Conservation (phyloP, 2,797 vertebrate species). For the Taenioides sp. region DNA sequence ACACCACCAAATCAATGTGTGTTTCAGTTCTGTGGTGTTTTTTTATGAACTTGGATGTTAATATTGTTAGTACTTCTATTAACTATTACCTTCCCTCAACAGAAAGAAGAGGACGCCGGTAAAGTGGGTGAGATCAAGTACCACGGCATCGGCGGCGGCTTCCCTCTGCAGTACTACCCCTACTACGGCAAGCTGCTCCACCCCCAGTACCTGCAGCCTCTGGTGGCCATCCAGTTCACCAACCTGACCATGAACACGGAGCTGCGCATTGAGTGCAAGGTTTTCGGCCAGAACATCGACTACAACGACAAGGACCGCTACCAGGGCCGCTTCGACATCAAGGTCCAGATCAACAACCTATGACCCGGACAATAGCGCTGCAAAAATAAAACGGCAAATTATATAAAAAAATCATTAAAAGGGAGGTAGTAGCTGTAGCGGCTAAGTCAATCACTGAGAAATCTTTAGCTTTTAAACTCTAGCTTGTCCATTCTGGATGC, state of each 20-base stretch:
- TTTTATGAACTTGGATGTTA: too few species aligned
- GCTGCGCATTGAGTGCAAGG: conserved; percentile 91
- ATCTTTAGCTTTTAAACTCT: conserved; percentile 87
- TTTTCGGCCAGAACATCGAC: conserved; percentile 88
- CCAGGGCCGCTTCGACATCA: conserved; percentile 96
- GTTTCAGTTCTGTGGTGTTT: too few species aligned
- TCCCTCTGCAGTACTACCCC: conserved; percentile 95
- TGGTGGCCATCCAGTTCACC: conserved; percentile 91
- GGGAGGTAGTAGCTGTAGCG: conserved; percentile 31
- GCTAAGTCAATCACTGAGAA: conserved; percentile 78
- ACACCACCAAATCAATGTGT: too few species aligned
- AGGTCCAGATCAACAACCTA: conserved; percentile 84
- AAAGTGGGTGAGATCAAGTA: conserved; percentile 85
- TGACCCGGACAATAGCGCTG: conserved; percentile 79
- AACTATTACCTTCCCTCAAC: not conserved
- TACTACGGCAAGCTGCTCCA: conserved; percentile 95
- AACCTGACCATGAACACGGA: conserved; percentile 87
- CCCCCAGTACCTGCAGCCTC: conserved; percentile 88
- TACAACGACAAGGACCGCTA: conserved; percentile 97
- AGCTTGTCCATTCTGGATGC: conserved; percentile 92
- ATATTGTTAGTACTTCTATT: too few species aligned
- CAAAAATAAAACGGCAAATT: conserved; percentile 30
- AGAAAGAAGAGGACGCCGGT: conserved; percentile 87
- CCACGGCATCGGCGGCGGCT: conserved; percentile 83
- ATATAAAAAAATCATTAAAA: conserved; percentile 45